These are phyloP conservation scores for Pachycephala philippinensis DNA, from an alignment of 2,113 vertebrate genomes.

Conservation along the genomic window DNA sequence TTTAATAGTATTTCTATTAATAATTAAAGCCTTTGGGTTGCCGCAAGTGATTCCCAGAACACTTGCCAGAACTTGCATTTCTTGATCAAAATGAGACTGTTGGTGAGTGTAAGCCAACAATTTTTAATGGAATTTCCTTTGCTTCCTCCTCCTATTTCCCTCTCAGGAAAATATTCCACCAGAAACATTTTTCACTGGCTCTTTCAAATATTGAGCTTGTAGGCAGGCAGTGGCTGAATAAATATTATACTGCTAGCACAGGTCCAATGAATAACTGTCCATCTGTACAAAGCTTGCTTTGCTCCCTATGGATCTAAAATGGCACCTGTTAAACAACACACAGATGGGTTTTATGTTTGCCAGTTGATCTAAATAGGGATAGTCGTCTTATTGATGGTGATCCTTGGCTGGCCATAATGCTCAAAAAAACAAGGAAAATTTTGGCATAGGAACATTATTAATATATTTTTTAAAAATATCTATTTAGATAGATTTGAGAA, in stretches of 20 bases:
- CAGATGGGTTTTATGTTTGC: conserved; percentile 62
- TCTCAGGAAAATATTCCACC: conserved; percentile 13
- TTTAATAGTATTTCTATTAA: not conserved
- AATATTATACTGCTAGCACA: conserved; percentile 28
- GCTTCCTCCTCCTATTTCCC: not conserved
- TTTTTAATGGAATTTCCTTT: not conserved
- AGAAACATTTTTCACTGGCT: not conserved
- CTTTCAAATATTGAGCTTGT: conserved; percentile 17
- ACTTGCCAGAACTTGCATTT: not conserved
- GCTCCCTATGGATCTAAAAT: conserved; percentile 59
- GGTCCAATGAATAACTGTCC: conserved; percentile 43
- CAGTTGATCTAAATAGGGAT: conserved; percentile 54
- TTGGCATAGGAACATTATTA: not conserved
- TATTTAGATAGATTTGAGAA: not conserved
- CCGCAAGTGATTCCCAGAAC: not conserved
- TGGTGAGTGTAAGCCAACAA: not conserved
- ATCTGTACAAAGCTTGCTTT: conserved; percentile 59
- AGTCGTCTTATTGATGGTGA: conserved; percentile 14
- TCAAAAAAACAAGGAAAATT: not conserved
- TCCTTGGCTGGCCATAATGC: conserved; percentile 16
- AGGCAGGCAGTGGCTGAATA: conserved; percentile 31
- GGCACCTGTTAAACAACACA: conserved; percentile 64
- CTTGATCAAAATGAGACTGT: not conserved
- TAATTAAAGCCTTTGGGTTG: not conserved
- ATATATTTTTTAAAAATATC: not conserved